phyloP scores from a whole-genome alignment of 2,797 vertebrate species.

The Cryptoblepharus egeriae region DNA sequence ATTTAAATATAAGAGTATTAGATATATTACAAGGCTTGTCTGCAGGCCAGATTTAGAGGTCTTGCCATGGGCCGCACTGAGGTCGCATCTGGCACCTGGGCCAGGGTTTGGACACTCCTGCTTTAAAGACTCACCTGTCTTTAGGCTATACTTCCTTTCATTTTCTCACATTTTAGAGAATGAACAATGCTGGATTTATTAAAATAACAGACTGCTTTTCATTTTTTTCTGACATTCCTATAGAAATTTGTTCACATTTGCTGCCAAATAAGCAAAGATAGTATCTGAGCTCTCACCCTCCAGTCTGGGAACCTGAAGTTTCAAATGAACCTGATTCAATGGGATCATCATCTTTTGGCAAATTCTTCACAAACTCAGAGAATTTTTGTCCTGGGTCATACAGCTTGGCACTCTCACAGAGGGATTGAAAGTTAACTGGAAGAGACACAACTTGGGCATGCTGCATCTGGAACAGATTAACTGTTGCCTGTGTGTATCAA shows the following conservation, averaged over 20 bases:
- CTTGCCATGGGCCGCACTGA: too few species aligned
- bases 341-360: conserved; percentile 78
- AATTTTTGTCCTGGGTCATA: conserved; percentile 96
- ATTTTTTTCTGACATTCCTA: conserved; percentile 7
- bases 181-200: neutral
- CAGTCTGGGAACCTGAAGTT: conserved; percentile 67
- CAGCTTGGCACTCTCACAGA: conserved; percentile 93
- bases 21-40: too few species aligned
- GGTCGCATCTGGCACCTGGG: too few species aligned
- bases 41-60: too few species aligned
- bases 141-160: neutral
- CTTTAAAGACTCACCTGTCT: conserved; percentile 2
- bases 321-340: conserved; percentile 72
- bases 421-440: conserved; percentile 89
- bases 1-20: too few species aligned
- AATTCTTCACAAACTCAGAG: conserved; percentile 88
- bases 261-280: conserved; percentile 21
- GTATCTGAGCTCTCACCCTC: conserved; percentile 74
- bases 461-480: conserved; percentile 98
- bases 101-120: too few species aligned
- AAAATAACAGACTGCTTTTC: conserved; percentile 3
- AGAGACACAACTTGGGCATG: conserved; percentile 91
- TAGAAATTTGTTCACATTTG: neutral
- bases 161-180: neutral
- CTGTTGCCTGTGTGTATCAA: conserved; percentile 86